Evolutionary conservation across 2,797 vertebrate genomes (phyloP).

Genomic region (Rhabdophis nuchalis): DNA sequence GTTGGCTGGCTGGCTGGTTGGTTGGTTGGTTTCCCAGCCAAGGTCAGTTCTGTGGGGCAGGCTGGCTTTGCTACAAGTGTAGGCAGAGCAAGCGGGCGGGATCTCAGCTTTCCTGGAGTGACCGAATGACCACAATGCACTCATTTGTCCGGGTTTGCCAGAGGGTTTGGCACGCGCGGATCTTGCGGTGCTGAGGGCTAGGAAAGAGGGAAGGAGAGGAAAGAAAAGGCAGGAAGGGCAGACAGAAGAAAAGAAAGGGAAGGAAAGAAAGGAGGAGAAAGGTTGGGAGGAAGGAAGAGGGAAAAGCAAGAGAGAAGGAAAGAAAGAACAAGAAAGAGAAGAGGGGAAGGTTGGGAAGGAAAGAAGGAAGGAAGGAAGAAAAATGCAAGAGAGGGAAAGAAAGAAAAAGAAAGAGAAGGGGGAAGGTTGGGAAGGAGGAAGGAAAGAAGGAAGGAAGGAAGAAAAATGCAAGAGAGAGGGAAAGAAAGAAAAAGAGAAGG

Average conservation of each 20-base stretch:
- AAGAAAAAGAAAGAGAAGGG: too few species aligned
- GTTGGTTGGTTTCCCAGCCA: not conserved
- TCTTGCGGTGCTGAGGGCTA: not conserved
- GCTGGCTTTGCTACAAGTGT: not conserved
- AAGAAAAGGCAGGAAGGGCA: too few species aligned
- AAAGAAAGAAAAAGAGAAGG: not conserved
- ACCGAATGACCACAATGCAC: not conserved
- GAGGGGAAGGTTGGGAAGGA: too few species aligned
- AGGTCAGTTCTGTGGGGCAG: not conserved
- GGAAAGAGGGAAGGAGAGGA: too few species aligned
- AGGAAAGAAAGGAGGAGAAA: too few species aligned
- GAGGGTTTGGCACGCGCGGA: not conserved
- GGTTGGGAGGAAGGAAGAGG: too few species aligned
- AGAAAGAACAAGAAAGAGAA: too few species aligned
- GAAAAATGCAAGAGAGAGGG: not conserved
- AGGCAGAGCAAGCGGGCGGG: too few species aligned
- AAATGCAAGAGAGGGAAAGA: not conserved
- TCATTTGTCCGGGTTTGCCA: not conserved
- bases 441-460: not conserved
- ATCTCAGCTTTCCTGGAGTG: not conserved
- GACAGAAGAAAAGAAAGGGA: too few species aligned
- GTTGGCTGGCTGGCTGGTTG: not conserved
- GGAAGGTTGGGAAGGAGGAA: too few species aligned
- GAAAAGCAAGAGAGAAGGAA: too few species aligned
- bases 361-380: not conserved